Percentiles rank a stretch among this genome's conserved stretches.
phyloP scores from a whole-genome alignment of 2,113 vertebrate genomes.

The Pollimyrus isidori region DNA sequence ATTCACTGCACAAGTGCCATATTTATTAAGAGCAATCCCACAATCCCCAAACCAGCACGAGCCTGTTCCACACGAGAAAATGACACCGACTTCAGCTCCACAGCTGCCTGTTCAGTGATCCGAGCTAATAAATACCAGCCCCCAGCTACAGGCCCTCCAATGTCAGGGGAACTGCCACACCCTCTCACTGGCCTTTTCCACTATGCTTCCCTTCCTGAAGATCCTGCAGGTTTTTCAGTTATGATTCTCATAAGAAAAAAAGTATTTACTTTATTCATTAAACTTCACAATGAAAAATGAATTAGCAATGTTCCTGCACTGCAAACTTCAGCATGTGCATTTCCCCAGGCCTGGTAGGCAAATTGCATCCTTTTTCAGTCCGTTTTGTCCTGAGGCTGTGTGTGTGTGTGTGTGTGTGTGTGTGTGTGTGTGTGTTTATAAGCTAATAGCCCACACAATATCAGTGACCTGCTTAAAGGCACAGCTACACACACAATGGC shows the following conservation, averaged over 20 bases:
- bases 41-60: background rate
- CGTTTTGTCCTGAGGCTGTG: background rate
- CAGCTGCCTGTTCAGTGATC: background rate
- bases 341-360: background rate
- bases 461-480: background rate
- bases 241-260: background rate
- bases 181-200: too few species aligned
- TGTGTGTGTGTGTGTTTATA: too few species aligned
- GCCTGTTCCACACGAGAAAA: background rate
- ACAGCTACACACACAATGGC: background rate
- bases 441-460: background rate
- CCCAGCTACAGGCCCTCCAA: background rate
- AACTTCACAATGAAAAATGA: background rate
- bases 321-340: background rate
- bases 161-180: background rate
- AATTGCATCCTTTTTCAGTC: background rate
- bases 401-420: too few species aligned
- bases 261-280: background rate
- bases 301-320: background rate
- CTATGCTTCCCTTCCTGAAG: background rate
- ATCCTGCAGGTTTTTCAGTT: background rate
- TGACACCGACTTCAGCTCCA: background rate
- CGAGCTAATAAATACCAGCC: background rate
- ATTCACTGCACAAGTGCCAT: background rate
- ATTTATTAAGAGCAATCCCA: background rate